Evolutionary conservation across 2,113 vertebrate species (phyloP), one percentile per base, ranked within the genome.

Genomic region (Periophthalmus modestus): DNA sequence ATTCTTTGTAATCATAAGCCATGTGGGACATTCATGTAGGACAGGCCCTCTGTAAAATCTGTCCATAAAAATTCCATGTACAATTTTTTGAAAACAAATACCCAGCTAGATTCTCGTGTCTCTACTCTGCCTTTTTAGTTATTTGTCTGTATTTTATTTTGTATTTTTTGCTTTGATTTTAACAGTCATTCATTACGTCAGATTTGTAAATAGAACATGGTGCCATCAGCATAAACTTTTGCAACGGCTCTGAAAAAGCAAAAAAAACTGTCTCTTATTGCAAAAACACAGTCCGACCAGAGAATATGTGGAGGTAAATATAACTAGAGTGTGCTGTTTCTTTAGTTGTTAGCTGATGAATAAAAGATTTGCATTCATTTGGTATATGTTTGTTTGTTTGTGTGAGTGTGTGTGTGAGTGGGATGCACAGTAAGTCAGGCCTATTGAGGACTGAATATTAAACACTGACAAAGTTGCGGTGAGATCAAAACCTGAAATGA

Each of bases 321-420:
- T 86, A 89, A 89, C 85, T 87, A 66, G 79, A 81, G 33, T 85
- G 82, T 89, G 86, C 81, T 84, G 85, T 90, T 86, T 85, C 81
- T 88, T 86, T 85, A 87, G 85, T 84, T 79, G 85, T 89, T 84
- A 86, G 78, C 75, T 84, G 75, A 88, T 92, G 82, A 92, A 91
- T 92, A 92, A 92, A 92, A 91, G 46, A 92, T 88, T 81, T 89
- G 89, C 88, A 88, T 91, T 90, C 52, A 88, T 90, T 89, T 83
- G 69, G 76, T 73, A 80, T 71, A 73, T 54, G 71, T 50, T 75
- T 76, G 72, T 77, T 72, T 87, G 67, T 89, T 84, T 39, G 34
- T 43, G 61, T 3, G 33, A 11, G 61, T 11, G 33, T 36, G 33
- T 36, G 33, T 36, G 61, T 36, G 19, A 43, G 62, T 43, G 62